Evolutionary conservation across 2,888 invertebrate genomes (phyloP).

Genomic region (Tenodera sinensis): DNA sequence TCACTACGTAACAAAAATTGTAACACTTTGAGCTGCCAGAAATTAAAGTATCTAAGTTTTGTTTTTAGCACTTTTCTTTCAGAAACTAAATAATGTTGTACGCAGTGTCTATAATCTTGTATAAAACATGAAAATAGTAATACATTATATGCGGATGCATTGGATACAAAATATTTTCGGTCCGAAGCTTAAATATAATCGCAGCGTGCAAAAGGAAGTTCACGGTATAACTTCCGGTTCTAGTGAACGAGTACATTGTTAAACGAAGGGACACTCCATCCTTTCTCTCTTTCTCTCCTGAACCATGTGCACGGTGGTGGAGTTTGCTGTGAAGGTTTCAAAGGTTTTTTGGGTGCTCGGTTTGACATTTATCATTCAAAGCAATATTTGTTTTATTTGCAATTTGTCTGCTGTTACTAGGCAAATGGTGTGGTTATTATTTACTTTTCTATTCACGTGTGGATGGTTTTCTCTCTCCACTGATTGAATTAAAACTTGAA

Average conservation of each 20-base stretch:
- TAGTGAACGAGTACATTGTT: slow-evolving; percentile 1
- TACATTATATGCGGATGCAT: not conserved
- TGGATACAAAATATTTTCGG: not conserved
- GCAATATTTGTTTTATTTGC: slow-evolving; percentile 1
- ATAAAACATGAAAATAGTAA: too few relatives aligned
- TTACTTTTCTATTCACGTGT: slow-evolving; percentile 12
- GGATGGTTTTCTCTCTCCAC: slow-evolving; percentile 1
- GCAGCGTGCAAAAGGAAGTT: not conserved
- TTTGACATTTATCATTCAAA: slow-evolving; percentile 3
- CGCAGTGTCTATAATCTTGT: too few relatives aligned
- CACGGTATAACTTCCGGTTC: not conserved
- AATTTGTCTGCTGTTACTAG: slow-evolving; percentile 15
- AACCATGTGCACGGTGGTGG: slow-evolving; percentile 29
- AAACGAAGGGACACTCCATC: not conserved
- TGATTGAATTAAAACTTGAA: not conserved
- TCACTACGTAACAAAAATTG: too few relatives aligned
- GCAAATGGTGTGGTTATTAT: slow-evolving; percentile 22
- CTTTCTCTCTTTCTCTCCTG: not conserved
- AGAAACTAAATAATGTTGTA: too few relatives aligned
- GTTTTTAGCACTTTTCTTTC: too few relatives aligned
- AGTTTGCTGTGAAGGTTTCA: slow-evolving; percentile 28
- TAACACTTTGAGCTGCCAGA: too few relatives aligned
- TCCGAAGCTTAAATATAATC: not conserved
- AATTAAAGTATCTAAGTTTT: too few relatives aligned
- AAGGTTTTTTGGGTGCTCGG: slow-evolving; percentile 16